These are phyloP conservation scores for Erythrocercus mccallii DNA, from an alignment of 2,113 vertebrate species.

Conservation along the genomic window DNA sequence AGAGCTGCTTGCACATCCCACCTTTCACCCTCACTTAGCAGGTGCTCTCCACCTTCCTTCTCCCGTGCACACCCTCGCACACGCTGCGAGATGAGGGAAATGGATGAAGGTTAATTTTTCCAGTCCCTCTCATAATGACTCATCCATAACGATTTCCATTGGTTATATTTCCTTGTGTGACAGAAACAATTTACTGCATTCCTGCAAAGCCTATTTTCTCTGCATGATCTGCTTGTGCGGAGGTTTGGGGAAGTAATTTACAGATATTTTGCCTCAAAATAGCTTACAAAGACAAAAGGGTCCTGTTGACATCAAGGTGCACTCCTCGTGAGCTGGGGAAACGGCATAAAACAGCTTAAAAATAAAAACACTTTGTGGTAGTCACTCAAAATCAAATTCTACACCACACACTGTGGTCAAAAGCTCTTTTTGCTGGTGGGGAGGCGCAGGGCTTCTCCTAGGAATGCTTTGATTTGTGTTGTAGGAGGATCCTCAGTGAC, in stretches of 20 bases:
- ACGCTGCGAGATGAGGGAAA: conserved; percentile 39
- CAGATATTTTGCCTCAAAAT: conserved; percentile 78
- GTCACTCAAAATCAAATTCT: conserved; percentile 58
- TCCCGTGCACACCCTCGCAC: neutral
- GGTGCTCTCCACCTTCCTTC: neutral
- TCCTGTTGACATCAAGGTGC: conserved; percentile 72
- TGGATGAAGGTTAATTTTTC: conserved; percentile 71
- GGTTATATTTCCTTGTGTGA: conserved; percentile 79
- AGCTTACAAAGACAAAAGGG: conserved; percentile 79
- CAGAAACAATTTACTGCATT: conserved; percentile 81
- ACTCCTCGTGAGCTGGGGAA: conserved; percentile 55
- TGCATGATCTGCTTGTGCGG: conserved; percentile 76
- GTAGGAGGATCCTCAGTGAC: neutral
- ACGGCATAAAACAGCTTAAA: conserved; percentile 70
- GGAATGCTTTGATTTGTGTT: neutral
- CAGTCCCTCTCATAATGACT: conserved; percentile 74
- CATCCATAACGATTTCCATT: conserved; percentile 76
- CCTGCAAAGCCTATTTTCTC: conserved; percentile 81
- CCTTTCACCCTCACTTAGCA: neutral
- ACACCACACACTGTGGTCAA: conserved; percentile 10
- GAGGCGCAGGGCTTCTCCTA: neutral
- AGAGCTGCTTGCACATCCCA: neutral
- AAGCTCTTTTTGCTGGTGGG: neutral
- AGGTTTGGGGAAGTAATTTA: conserved; percentile 80
- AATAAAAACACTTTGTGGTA: conserved; percentile 64